Conservation (phyloP, 2,797 vertebrate genomes). For the Myotis planiceps region DNA sequence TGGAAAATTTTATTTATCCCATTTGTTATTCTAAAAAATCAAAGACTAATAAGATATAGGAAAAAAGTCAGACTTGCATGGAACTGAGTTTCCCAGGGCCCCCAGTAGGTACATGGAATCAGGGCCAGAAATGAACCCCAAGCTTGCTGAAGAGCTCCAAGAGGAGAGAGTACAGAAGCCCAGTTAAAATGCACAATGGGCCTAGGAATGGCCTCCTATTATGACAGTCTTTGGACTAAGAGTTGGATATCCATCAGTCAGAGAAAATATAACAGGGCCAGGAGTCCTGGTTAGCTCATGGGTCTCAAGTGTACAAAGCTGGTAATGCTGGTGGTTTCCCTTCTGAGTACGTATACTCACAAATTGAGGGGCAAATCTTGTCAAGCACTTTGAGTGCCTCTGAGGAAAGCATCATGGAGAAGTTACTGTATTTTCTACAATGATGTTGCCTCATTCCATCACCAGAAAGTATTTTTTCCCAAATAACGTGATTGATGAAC, state of each 20-base stretch:
- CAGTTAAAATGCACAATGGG: neutral
- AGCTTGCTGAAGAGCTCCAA: neutral
- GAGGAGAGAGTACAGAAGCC: neutral
- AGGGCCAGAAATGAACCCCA: neutral
- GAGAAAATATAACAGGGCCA: neutral
- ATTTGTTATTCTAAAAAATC: conserved; percentile 32
- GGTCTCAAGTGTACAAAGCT: neutral
- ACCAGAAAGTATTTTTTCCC: conserved; percentile 26
- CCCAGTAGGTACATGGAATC: neutral
- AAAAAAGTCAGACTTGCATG: neutral
- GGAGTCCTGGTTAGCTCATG: neutral
- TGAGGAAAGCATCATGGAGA: neutral
- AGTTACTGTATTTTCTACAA: neutral
- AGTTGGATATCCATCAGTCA: neutral
- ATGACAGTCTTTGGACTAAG: neutral
- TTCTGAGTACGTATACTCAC: neutral
- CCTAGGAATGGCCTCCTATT: neutral
- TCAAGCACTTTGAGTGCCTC: neutral
- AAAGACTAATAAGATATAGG: conserved; percentile 24
- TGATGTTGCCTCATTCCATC: neutral
- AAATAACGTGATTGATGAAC: conserved; percentile 1
- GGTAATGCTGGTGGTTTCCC: neutral
- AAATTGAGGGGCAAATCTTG: neutral
- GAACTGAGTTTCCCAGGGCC: conserved; percentile 3
- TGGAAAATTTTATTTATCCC: neutral